A percentile compares a stretch with the other conserved stretches of the same genome.
Conservation (phyloP, 2,888 invertebrate species). For the Baccha elongata region DNA sequence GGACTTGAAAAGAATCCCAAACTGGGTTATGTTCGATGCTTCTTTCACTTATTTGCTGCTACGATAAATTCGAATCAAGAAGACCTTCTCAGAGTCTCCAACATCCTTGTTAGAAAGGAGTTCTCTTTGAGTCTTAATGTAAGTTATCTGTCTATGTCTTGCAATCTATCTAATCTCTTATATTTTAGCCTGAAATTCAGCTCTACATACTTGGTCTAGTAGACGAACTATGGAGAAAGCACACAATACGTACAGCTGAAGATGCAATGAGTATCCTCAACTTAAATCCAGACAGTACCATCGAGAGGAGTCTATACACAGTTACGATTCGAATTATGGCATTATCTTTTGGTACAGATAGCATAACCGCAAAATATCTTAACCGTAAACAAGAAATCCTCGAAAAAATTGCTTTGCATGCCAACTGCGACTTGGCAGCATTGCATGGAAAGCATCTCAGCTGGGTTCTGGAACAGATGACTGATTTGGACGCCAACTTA, state of each 20-base stretch:
- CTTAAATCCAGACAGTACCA: conserved; percentile 40
- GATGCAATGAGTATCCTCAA: conserved; percentile 51
- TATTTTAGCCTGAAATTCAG: conserved; percentile 77
- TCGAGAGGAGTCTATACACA: conserved; percentile 77
- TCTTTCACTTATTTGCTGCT: conserved; percentile 79
- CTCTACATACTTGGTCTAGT: conserved; percentile 77
- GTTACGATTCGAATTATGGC: conserved; percentile 79
- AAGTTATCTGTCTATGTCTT: neutral
- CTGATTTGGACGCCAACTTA: conserved; percentile 78
- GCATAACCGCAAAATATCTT: conserved; percentile 67
- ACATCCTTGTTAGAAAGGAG: conserved; percentile 76
- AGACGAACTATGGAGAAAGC: conserved; percentile 75
- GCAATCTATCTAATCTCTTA: neutral
- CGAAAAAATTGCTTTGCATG: conserved; percentile 73
- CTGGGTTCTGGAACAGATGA: conserved; percentile 77
- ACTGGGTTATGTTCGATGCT: conserved; percentile 79
- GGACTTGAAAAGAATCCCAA: conserved; percentile 78
- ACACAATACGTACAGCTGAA: conserved; percentile 28
- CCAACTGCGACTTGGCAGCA: conserved; percentile 67
- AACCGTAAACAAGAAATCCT: conserved; percentile 74
- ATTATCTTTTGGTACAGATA: conserved; percentile 75
- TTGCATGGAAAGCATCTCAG: conserved; percentile 78
- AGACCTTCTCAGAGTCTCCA: conserved; percentile 76
- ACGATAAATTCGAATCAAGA: conserved; percentile 72
- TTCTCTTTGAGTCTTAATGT: conserved; percentile 78